Conservation (phyloP, 2,113 vertebrate genomes). For the Neotoma lepida region DNA sequence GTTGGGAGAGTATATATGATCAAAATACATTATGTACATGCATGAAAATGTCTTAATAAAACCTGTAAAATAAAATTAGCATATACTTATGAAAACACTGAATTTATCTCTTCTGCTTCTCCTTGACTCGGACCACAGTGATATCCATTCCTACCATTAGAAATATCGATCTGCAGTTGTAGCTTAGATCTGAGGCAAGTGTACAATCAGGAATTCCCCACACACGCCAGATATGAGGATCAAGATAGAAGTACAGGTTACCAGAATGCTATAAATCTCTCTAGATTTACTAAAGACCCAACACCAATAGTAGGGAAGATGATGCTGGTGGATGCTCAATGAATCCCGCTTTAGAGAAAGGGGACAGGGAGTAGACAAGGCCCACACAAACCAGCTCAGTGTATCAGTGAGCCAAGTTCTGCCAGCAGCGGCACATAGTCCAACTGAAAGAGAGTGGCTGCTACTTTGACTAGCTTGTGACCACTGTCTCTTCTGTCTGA, state of each 20-base stretch:
- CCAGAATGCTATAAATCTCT: background rate
- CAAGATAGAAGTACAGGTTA: background rate
- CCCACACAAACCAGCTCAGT: rapidly evolving
- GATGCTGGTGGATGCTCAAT: background rate
- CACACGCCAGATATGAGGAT: background rate
- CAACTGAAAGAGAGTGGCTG: background rate
- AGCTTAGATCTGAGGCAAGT: background rate
- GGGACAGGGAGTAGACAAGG: background rate
- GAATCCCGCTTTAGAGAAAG: background rate
- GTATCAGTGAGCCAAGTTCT: background rate
- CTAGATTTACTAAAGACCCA: background rate
- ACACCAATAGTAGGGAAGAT: background rate
- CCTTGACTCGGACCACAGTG: background rate
- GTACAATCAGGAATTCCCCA: background rate
- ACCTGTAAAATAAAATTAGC: background rate
- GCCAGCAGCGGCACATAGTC: background rate
- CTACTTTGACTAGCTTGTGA: background rate
- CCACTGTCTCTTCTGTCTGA: rapidly evolving
- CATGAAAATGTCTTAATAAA: background rate
- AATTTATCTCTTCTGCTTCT: background rate
- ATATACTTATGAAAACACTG: background rate
- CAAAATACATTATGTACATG: background rate
- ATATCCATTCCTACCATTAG: background rate
- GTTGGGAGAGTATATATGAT: background rate
- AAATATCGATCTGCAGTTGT: background rate